Conservation (phyloP, 2,113 vertebrate species). For the Haplochromis burtoni region DNA sequence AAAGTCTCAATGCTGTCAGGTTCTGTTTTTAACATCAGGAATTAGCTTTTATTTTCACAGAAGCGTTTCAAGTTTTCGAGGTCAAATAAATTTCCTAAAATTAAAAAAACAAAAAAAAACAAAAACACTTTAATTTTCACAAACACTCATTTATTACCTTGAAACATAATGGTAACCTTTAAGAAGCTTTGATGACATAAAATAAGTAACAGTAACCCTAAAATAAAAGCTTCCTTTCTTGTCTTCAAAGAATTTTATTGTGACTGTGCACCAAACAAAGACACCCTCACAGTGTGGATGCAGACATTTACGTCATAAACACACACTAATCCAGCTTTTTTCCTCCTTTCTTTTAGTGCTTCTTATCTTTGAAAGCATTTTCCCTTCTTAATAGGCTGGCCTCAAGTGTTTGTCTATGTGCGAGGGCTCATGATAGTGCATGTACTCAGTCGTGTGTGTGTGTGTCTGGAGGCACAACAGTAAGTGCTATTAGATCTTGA, state of each 20-base stretch:
- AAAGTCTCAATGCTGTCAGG: not conserved
- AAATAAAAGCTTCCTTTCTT: not conserved
- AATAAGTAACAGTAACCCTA: not conserved
- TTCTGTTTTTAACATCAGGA: not conserved
- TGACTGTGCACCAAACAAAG: not conserved
- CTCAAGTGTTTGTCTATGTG: not conserved
- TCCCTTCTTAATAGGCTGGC: not conserved
- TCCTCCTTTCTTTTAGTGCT: slow-evolving; percentile 13
- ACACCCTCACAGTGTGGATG: not conserved
- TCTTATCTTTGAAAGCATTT: slow-evolving; percentile 12
- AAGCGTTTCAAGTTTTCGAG: not conserved
- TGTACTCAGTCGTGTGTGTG: not conserved
- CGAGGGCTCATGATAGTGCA: not conserved
- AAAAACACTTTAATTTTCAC: not conserved
- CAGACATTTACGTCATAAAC: slow-evolving; percentile 20
- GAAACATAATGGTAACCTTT: not conserved
- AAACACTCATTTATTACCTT: not conserved
- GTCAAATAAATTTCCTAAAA: not conserved
- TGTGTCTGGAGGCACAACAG: slow-evolving; percentile 15
- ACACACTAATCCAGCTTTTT: slow-evolving; percentile 31
- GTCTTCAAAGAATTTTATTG: not conserved
- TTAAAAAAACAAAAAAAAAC: fast-evolving
- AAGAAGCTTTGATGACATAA: not conserved
- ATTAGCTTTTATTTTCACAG: not conserved
- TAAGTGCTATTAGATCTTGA: slow-evolving; percentile 52